These are phyloP conservation scores for Neoascia interrupta DNA, from an alignment of 2,888 invertebrate genomes.

Conservation along the genomic window DNA sequence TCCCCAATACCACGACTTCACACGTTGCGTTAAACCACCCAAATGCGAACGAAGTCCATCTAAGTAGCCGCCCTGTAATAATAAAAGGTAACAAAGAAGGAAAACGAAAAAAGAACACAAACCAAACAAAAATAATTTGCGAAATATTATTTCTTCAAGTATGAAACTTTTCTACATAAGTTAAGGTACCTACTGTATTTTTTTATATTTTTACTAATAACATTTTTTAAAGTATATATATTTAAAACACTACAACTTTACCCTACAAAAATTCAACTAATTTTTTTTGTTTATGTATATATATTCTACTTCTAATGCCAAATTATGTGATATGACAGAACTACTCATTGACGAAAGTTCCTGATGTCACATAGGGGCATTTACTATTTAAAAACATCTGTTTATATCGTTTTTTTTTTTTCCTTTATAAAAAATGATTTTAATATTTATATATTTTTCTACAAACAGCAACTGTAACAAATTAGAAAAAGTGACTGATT, in stretches of 20 bases:
- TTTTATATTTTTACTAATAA: no score
- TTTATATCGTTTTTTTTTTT: neutral
- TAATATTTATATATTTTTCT: conserved; percentile 8
- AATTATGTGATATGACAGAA: no score
- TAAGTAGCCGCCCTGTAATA: conserved; percentile 93
- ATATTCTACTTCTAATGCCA: no score
- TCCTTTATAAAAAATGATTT: conserved; percentile 1
- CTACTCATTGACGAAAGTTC: no score
- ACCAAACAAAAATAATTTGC: conserved; percentile 70
- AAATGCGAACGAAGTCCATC: conserved; percentile 96
- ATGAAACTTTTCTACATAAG: conserved; percentile 53
- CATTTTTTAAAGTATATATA: no score
- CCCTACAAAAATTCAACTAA: no score
- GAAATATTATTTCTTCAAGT: conserved; percentile 50
- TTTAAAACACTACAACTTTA: no score
- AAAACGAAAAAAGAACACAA: conserved; percentile 76
- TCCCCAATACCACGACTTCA: conserved; percentile 98
- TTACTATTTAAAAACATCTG: conserved; percentile 12
- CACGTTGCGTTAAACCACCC: conserved; percentile 97
- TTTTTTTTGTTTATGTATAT: no score
- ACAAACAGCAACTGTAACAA: conserved; percentile 15
- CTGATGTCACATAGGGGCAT: conserved; percentile 3
- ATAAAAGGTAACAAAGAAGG: conserved; percentile 74
- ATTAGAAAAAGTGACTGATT: conserved; percentile 24
- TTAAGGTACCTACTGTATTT: no score